Evolutionary conservation across 2,113 vertebrate species (phyloP), one percentile per base, ranked within the genome.

Genomic region (Pedetes capensis): DNA sequence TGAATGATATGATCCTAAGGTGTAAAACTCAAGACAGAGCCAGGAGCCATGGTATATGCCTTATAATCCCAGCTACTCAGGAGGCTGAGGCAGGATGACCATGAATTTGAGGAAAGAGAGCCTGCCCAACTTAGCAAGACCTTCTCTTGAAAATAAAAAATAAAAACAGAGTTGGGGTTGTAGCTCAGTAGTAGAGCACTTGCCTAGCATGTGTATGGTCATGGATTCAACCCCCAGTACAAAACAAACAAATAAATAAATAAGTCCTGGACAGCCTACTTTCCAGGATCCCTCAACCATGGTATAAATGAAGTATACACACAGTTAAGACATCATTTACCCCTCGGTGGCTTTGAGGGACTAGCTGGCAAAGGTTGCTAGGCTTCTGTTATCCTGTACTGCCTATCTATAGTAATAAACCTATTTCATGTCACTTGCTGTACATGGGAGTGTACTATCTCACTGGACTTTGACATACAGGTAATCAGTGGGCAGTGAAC

Each of bases 341-440:
- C 63, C 12, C 10, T 47, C 0, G 1, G 44, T 1, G 72, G 22
- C 9, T 6, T 53, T 59, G 8, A 49, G 6, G 2, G 9, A 68
- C 6, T 53, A 68, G 29, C n/a, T 57, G 12, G 51, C 37, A 61
- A 6, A 61, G 53, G 61, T 7, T 37, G 7, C 8, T 34, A 29
- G 8, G 49, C 9, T 42, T 72, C 37, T 79, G 20, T 12, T 80
- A 4, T 16, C 37, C 32, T 14, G 16, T 27, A 39, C 47, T 61
- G 18, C 23, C 16, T 49, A 13, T 53, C 53, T 80, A 47, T 0
- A 72, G 59, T 34, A 55, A 91, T 37, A 71, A 42, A 69, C 25
- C 18, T 13, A 17, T 39, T 44, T 63, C 57, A 55, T 53, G 8
- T 7, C 23, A 72, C 32, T 37, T 32, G 16, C 25, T 34, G 5